Evolutionary conservation across 2,797 vertebrate species (phyloP).

Genomic region (Amphiprion clarkii): DNA sequence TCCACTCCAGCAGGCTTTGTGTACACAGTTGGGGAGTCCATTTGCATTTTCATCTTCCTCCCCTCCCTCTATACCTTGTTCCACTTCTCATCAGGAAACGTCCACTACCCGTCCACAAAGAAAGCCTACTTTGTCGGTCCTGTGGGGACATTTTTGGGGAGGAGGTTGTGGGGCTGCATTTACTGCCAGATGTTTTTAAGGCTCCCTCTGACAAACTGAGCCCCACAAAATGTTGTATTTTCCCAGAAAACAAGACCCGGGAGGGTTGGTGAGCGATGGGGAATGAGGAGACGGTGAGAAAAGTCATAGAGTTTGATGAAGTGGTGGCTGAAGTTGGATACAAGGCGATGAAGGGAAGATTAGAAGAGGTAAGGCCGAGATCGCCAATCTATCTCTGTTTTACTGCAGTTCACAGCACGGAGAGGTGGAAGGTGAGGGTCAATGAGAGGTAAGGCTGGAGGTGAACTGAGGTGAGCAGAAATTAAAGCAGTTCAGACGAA

Average conservation of each 20-base stretch:
- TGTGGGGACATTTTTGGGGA: constrained; percentile 40
- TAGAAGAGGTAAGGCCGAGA: constrained; percentile 15
- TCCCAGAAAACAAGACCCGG: constrained; percentile 69
- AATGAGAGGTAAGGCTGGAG: constrained; percentile 22
- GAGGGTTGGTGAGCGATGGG: constrained; percentile 34
- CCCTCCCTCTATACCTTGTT: constrained; percentile 47
- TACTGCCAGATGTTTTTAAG: constrained; percentile 79
- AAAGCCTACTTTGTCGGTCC: constrained; percentile 75
- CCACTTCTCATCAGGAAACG: constrained; percentile 76
- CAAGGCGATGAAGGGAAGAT: neutral
- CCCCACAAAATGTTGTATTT: constrained; percentile 62
- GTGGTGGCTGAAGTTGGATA: constrained; percentile 5
- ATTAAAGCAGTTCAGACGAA: constrained; percentile 4
- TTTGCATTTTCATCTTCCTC: constrained; percentile 73
- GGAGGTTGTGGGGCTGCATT: constrained; percentile 40
- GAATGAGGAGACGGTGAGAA: constrained; percentile 7
- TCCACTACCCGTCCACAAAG: constrained; percentile 72
- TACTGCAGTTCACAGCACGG: constrained; percentile 17
- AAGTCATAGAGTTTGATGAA: constrained; percentile 20
- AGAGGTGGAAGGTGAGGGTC: constrained; percentile 35
- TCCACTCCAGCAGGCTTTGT: constrained; percentile 73
- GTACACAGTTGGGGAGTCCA: constrained; percentile 86
- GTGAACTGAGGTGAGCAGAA: constrained; percentile 35
- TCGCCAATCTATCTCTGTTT: neutral
- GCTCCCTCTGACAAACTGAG: constrained; percentile 45